A percentile compares a stretch with the other conserved stretches of the same genome.
Conservation (phyloP, 2,797 vertebrate species). For the Pantherophis alleghaniensis region DNA sequence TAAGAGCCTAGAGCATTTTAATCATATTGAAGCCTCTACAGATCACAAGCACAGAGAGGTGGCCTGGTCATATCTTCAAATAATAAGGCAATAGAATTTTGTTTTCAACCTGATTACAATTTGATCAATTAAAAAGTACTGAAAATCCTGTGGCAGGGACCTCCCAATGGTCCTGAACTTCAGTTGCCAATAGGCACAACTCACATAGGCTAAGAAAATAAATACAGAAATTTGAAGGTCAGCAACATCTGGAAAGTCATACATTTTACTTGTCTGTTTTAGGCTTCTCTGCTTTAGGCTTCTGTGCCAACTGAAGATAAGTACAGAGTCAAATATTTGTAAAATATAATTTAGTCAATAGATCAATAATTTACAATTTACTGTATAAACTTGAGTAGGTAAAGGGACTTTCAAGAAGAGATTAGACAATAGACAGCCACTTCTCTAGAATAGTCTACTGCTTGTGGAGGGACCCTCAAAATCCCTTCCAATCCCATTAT, state of each 20-base stretch:
- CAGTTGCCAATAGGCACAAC: background rate
- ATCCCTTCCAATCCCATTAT: no score
- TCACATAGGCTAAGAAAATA: background rate
- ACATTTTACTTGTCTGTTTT: no score
- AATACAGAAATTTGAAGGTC: background rate
- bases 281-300: background rate
- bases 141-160: background rate
- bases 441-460: no score
- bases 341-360: no score
- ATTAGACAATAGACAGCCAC: no score
- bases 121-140: background rate
- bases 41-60: background rate
- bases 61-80: background rate
- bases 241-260: no score
- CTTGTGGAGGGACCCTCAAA: no score
- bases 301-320: background rate
- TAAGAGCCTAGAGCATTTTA: background rate
- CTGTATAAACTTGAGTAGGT: background rate
- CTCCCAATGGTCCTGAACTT: background rate
- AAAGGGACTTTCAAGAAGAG: background rate
- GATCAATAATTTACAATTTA: no score
- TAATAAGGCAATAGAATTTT: background rate
- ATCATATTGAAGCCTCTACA: background rate
- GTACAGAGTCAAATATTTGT: background rate
- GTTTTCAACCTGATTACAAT: background rate